Percentiles rank a stretch among this genome's conserved stretches.
Conservation (phyloP, 1,140 invertebrate genomes). For the Drosophila fuyamai region DNA sequence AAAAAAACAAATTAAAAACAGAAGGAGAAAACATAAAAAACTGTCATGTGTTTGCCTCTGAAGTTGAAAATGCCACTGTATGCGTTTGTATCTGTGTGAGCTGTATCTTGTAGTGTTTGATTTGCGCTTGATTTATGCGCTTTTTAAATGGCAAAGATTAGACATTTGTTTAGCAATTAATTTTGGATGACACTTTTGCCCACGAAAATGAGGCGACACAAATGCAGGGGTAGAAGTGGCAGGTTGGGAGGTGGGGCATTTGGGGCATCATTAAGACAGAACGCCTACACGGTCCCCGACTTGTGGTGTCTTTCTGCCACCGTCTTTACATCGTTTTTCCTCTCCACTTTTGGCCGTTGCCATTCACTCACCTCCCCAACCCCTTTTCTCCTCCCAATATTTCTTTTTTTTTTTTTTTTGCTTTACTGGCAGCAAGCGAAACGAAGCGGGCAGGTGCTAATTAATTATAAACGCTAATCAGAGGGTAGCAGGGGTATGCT, state of each 20-base stretch:
- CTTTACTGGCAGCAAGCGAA: constrained; percentile 31
- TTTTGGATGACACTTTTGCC: constrained; percentile 71
- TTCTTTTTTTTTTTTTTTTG: constrained; percentile 3
- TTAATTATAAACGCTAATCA: constrained; percentile 56
- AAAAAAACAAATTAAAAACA: constrained; percentile 5
- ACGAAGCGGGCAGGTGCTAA: constrained; percentile 77
- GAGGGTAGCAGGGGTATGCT: constrained; percentile 17
- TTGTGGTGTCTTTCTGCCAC: constrained; percentile 31
- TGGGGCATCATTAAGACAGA: constrained; percentile 26
- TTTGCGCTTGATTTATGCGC: constrained; percentile 80
- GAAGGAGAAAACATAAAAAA: constrained; percentile 38
- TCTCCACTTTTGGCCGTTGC: constrained; percentile 7
- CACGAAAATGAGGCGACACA: constrained; percentile 50
- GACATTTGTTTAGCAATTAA: constrained; percentile 83
- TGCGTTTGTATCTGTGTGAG: constrained; percentile 12
- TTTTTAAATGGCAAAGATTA: constrained; percentile 83
- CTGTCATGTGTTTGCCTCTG: constrained; percentile 50
- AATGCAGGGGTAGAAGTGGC: background rate
- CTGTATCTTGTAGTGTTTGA: constrained; percentile 59
- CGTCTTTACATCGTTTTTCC: constrained; percentile 13
- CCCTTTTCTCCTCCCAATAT: constrained; percentile 2
- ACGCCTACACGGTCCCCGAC: constrained; percentile 28
- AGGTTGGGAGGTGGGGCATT: too few relatives aligned
- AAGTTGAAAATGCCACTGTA: constrained; percentile 11
- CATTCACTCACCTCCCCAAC: constrained; percentile 17